Evolutionary conservation across 2,797 vertebrate genomes (phyloP).

Genomic region (Danio kyathit): DNA sequence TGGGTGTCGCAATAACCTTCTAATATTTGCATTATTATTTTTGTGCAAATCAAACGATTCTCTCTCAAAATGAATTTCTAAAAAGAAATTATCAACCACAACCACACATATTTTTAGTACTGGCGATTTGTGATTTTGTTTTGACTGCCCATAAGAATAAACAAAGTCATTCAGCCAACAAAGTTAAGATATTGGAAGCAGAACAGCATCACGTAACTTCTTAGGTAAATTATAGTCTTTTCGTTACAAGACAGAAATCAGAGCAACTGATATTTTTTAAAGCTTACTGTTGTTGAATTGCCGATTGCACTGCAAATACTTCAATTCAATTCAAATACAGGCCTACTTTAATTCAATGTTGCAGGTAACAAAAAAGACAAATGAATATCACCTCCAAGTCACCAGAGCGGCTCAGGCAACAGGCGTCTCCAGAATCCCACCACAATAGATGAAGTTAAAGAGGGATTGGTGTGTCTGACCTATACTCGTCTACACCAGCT

Average conservation of each 20-base stretch:
- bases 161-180: background rate
- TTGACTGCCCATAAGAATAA: background rate
- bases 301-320: background rate
- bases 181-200: background rate
- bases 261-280: background rate
- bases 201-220: background rate
- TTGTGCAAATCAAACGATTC: constrained; percentile 13
- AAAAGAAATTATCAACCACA: background rate
- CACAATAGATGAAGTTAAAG: constrained; percentile 60
- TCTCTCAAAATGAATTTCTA: background rate
- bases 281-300: background rate
- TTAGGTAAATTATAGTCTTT: background rate
- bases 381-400: constrained; percentile 19
- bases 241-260: background rate
- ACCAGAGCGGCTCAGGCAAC: constrained; percentile 9
- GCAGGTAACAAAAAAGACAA: constrained; percentile 3
- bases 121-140: no score
- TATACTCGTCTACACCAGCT: constrained; percentile 34
- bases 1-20: constrained; percentile 74
- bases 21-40: constrained; percentile 23
- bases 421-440: constrained; percentile 6
- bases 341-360: background rate
- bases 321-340: no score
- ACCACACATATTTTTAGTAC: background rate
- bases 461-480: constrained; percentile 70